phyloP scores from a whole-genome alignment of 2,113 vertebrate species.

The Aptenodytes patagonicus region DNA sequence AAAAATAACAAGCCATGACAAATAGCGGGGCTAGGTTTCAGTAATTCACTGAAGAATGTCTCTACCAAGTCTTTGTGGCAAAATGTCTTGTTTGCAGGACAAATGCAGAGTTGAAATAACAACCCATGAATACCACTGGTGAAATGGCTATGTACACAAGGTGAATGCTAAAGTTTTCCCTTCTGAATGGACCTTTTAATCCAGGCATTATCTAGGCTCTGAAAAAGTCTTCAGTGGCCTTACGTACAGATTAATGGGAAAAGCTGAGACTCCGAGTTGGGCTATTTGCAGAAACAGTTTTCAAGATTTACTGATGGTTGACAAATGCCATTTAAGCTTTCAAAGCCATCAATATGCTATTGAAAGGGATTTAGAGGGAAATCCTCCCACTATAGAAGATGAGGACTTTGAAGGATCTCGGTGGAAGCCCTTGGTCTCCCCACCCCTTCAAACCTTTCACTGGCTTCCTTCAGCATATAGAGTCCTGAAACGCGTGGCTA shows the following conservation, averaged over 20 bases:
- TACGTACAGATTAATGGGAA: slow-evolving; percentile 75
- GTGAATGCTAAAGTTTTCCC: slow-evolving; percentile 76
- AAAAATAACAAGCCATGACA: slow-evolving; percentile 71
- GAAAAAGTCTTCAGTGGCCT: slow-evolving; percentile 69
- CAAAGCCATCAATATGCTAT: slow-evolving; percentile 76
- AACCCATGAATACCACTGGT: slow-evolving; percentile 72
- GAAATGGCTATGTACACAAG: slow-evolving; percentile 79
- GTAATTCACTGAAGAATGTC: slow-evolving; percentile 68
- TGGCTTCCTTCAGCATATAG: slow-evolving; percentile 42
- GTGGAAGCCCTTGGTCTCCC: slow-evolving; percentile 41
- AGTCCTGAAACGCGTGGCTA: slow-evolving; percentile 68
- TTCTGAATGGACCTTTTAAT: slow-evolving; percentile 76
- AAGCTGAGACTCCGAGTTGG: slow-evolving; percentile 68
- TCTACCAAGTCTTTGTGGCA: slow-evolving; percentile 70
- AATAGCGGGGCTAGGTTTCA: slow-evolving; percentile 65
- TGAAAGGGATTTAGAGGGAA: slow-evolving; percentile 73
- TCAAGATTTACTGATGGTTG: slow-evolving; percentile 78
- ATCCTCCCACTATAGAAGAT: slow-evolving; percentile 61
- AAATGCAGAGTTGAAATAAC: slow-evolving; percentile 79
- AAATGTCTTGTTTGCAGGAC: slow-evolving; percentile 75
- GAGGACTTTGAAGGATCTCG: slow-evolving; percentile 66
- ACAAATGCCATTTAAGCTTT: slow-evolving; percentile 80
- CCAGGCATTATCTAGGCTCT: slow-evolving; percentile 70
- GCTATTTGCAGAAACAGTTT: slow-evolving; percentile 76
- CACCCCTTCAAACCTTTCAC: slow-evolving; percentile 57